phyloP scores from a whole-genome alignment of 2,888 invertebrate species.

The Metallyticus violacea region DNA sequence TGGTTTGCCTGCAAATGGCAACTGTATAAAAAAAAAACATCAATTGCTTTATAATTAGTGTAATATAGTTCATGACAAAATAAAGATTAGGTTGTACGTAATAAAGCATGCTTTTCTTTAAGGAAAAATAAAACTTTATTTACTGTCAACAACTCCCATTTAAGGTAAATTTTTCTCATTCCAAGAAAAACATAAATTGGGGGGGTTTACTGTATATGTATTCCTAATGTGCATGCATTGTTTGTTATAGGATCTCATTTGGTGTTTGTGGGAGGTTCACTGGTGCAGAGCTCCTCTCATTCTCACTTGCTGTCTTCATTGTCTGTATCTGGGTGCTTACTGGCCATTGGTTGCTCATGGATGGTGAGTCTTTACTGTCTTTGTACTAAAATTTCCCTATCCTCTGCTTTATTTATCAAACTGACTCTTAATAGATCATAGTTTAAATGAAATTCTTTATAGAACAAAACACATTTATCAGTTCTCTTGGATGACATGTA shows the following conservation, averaged over 20 bases:
- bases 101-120: no score
- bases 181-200: no score
- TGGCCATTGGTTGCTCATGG: slow-evolving; percentile 98
- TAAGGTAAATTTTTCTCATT: no score
- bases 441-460: not conserved
- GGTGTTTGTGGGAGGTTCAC: slow-evolving; percentile 92
- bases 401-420: not conserved
- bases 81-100: no score
- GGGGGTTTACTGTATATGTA: no score
- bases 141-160: no score
- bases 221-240: slow-evolving; percentile 3
- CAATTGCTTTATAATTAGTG: no score
- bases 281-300: slow-evolving; percentile 89
- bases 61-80: no score
- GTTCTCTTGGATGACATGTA: not conserved
- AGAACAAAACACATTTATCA: not conserved
- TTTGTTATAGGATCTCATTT: slow-evolving; percentile 66
- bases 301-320: slow-evolving; percentile 86
- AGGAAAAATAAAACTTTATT: no score
- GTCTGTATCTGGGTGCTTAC: slow-evolving; percentile 97
- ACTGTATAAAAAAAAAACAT: no score
- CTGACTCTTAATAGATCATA: not conserved
- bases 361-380: slow-evolving; percentile 64
- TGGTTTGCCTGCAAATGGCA: no score
- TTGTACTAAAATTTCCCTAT: no score